Percentiles rank a stretch among this genome's conserved stretches.
Conservation (phyloP, 2,888 invertebrate genomes). For the Metacarcinus magister region DNA sequence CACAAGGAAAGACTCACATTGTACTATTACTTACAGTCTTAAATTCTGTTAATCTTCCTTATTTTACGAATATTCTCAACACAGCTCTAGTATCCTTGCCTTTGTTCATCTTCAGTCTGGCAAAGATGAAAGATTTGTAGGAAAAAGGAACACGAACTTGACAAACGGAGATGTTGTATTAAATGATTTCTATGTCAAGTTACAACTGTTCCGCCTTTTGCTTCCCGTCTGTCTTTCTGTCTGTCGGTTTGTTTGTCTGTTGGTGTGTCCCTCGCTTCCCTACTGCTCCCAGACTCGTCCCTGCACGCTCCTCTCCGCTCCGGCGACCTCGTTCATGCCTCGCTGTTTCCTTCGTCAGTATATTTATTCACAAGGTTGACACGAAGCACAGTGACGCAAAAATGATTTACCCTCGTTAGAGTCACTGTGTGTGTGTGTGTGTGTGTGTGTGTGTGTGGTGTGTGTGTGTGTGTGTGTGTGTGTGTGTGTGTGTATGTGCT, state of each 20-base stretch:
- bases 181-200: neutral
- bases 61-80: too few relatives aligned
- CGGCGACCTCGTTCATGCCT: neutral
- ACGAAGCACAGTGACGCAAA: neutral
- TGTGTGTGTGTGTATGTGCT: neutral
- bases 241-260: too few relatives aligned
- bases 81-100: too few relatives aligned
- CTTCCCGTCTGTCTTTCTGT: too few relatives aligned
- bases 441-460: neutral
- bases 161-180: neutral
- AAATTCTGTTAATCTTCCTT: too few relatives aligned
- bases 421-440: neutral
- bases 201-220: too few relatives aligned
- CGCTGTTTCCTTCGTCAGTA: neutral
- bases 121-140: neutral
- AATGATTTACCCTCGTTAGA: constrained; percentile 18
- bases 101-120: too few relatives aligned
- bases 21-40: too few relatives aligned
- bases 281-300: neutral
- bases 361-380: constrained; percentile 36
- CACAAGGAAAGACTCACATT: too few relatives aligned
- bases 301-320: neutral
- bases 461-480: neutral
- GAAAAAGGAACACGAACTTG: neutral
- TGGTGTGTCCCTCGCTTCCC: neutral